A percentile compares a stretch with the other conserved stretches of the same genome.
phyloP scores from a whole-genome alignment of 2,113 vertebrate species.

The Okapia johnstoni region DNA sequence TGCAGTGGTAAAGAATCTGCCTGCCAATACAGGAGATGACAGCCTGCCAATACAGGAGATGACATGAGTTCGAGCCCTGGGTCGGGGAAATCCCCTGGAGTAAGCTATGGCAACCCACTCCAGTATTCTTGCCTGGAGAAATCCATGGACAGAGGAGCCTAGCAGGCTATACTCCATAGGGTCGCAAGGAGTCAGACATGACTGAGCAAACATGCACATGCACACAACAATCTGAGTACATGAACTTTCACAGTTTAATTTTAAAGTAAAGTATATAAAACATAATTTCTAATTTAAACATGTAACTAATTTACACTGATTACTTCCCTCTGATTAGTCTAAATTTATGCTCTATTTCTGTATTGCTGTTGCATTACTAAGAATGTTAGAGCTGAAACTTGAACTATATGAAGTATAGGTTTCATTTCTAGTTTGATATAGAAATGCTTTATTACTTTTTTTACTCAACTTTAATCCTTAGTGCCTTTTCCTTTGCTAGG shows the following conservation, averaged over 20 bases:
- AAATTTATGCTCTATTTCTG: not conserved
- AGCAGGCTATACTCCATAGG: not conserved
- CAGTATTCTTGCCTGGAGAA: not conserved
- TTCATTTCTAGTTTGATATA: constrained; percentile 1
- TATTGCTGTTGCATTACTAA: not conserved
- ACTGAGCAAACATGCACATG: not conserved
- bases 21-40: not conserved
- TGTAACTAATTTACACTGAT: not conserved
- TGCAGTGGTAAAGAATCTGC: not conserved
- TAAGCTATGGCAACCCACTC: not conserved
- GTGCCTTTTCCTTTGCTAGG: not conserved
- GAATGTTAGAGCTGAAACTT: not conserved
- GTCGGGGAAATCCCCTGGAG: not conserved
- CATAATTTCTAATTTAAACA: constrained; percentile 15
- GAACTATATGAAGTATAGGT: not conserved
- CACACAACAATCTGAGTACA: not conserved
- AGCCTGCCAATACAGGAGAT: not conserved
- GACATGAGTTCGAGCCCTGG: no score
- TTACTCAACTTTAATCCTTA: not conserved
- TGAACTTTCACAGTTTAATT: not conserved
- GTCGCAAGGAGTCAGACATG: not conserved
- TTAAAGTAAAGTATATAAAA: not conserved
- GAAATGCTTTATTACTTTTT: constrained; percentile 2
- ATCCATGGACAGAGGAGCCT: not conserved
- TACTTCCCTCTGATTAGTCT: not conserved